These are phyloP conservation scores for Drosophila erecta DNA, from an alignment of 1,140 invertebrate genomes.

Conservation along the genomic window DNA sequence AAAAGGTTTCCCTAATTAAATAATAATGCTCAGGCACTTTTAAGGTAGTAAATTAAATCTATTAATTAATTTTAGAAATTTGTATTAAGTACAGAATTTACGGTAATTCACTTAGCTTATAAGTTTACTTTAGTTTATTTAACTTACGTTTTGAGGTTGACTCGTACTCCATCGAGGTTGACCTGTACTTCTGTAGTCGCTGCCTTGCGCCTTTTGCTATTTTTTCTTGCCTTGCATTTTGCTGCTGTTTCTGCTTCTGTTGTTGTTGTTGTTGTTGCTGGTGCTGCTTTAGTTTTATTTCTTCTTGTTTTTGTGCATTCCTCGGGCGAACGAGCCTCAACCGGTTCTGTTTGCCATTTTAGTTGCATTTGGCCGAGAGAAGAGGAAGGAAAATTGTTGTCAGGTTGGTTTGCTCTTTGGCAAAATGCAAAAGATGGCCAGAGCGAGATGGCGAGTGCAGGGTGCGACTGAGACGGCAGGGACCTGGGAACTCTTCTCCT, in stretches of 20 bases:
- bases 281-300: too few relatives aligned
- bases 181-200: slow-evolving; percentile 33
- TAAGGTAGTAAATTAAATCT: too few relatives aligned
- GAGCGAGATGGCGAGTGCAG: background rate
- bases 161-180: slow-evolving; percentile 22
- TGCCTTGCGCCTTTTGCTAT: slow-evolving; percentile 57
- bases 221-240: slow-evolving; percentile 54
- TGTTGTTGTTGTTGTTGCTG: slow-evolving; percentile 5
- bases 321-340: slow-evolving; percentile 58
- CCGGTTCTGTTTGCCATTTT: slow-evolving; percentile 70
- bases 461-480: background rate
- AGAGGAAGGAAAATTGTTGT: slow-evolving; percentile 62
- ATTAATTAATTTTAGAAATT: too few relatives aligned
- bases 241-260: slow-evolving; percentile 46
- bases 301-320: slow-evolving; percentile 58
- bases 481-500: slow-evolving; percentile 17
- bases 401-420: slow-evolving; percentile 57
- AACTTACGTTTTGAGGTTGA: background rate
- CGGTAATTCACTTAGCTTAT: too few relatives aligned
- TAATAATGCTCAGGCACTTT: too few relatives aligned
- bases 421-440: slow-evolving; percentile 20
- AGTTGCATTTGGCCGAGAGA: slow-evolving; percentile 32
- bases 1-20: too few relatives aligned
- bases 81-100: too few relatives aligned
- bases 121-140: too few relatives aligned